phyloP scores from a whole-genome alignment of 2,888 invertebrate genomes.

The Podabrus alpinus region DNA sequence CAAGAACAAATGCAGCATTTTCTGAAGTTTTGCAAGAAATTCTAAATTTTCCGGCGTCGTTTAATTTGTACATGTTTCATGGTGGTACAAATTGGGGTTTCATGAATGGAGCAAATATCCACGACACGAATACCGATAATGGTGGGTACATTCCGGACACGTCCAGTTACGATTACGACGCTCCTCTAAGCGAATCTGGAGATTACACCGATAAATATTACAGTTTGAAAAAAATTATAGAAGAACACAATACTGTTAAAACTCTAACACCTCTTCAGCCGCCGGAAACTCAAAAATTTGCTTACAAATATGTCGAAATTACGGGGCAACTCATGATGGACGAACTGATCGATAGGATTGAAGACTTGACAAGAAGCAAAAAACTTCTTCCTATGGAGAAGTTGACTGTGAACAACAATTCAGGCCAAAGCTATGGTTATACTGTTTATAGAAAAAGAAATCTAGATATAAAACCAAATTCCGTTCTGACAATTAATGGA shows the following conservation, averaged over 20 bases:
- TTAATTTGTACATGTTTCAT: conserved; percentile 91
- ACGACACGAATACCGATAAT: conserved; percentile 37
- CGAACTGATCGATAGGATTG: conserved; percentile 32
- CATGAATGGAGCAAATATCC: conserved; percentile 50
- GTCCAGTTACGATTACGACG: conserved; percentile 69
- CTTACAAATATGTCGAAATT: conserved; percentile 43
- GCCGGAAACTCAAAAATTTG: conserved; percentile 41
- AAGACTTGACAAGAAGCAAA: conserved; percentile 18
- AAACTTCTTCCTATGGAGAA: conserved; percentile 47
- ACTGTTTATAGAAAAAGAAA: conserved; percentile 57
- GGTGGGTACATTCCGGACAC: conserved; percentile 49
- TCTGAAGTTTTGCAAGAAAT: conserved; percentile 36
- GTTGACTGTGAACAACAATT: conserved; percentile 50
- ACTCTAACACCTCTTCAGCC: conserved; percentile 50
- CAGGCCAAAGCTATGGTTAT: conserved; percentile 63
- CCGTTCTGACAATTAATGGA: conserved; percentile 49
- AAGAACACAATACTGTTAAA: conserved; percentile 45
- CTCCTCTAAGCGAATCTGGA: conserved; percentile 87
- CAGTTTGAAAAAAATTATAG: conserved; percentile 63
- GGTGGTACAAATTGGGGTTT: conserved; percentile 90
- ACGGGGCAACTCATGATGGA: conserved; percentile 35
- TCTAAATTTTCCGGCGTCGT: conserved; percentile 57
- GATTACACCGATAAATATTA: conserved; percentile 85
- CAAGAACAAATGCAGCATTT: conserved; percentile 34
- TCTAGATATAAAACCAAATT: conserved; percentile 40